These are phyloP conservation scores for Emydoidea blandingii DNA, from an alignment of 2,797 vertebrate genomes.

Conservation along the genomic window DNA sequence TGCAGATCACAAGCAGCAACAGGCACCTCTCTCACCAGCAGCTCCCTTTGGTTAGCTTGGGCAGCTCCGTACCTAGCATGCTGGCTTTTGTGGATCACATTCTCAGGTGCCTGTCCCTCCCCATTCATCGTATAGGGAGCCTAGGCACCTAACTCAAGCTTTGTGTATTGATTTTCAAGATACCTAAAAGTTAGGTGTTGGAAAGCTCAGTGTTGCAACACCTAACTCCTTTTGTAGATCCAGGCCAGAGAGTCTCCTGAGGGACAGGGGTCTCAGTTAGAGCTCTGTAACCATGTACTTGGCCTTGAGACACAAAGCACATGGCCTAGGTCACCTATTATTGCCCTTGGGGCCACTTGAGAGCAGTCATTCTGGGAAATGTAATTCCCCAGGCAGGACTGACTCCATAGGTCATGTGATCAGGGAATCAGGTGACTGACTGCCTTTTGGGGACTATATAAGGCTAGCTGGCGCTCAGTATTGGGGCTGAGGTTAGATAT, in stretches of 20 bases:
- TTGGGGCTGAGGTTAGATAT: not conserved
- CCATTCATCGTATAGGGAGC: too few relatives aligned
- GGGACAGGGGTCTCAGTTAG: too few relatives aligned
- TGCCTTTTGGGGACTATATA: not conserved
- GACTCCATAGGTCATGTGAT: not conserved
- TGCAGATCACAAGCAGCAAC: too few relatives aligned
- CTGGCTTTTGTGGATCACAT: too few relatives aligned
- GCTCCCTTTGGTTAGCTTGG: not conserved
- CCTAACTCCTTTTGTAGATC: too few relatives aligned
- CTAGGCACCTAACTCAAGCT: too few relatives aligned
- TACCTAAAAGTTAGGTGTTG: too few relatives aligned
- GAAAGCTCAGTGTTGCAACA: too few relatives aligned
- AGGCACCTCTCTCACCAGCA: not conserved
- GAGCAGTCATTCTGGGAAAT: not conserved
- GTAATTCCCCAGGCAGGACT: not conserved
- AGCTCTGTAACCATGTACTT: not conserved
- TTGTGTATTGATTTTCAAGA: too few relatives aligned
- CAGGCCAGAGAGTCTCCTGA: too few relatives aligned
- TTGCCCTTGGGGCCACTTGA: not conserved
- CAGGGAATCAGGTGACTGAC: not conserved
- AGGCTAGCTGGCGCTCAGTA: fast-evolving
- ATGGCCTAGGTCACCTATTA: not conserved
- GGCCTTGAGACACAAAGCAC: not conserved
- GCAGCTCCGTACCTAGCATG: not conserved
- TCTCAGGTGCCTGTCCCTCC: too few relatives aligned